Evolutionary conservation across 37 sponge, comb jelly and placozoan species (phyloP).

Genomic region (Agelas oroides): DNA sequence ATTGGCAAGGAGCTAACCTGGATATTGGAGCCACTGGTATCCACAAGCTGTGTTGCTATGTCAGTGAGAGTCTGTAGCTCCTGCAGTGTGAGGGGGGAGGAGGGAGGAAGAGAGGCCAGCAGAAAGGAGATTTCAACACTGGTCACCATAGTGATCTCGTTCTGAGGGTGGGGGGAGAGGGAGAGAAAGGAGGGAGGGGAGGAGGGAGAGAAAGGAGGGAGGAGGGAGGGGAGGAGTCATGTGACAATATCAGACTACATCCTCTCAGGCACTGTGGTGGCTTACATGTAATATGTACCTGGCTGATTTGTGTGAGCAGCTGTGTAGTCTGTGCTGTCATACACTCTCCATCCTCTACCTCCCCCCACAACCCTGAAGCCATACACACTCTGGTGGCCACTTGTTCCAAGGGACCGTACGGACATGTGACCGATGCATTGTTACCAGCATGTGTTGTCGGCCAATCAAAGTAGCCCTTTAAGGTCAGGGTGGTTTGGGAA

Average conservation of each 20-base stretch:
- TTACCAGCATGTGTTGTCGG: not conserved
- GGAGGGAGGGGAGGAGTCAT: no score
- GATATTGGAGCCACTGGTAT: not conserved
- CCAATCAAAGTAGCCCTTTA: constrained; percentile 22
- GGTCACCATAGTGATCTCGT: not conserved
- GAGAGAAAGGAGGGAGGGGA: no score
- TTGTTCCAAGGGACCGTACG: constrained; percentile 27
- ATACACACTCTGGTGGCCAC: constrained; percentile 10
- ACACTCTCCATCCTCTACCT: constrained; percentile 6
- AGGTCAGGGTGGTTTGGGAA: not conserved
- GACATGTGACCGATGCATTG: not conserved
- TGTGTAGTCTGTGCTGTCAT: not conserved
- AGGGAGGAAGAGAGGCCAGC: not conserved
- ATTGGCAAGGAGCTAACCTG: not conserved
- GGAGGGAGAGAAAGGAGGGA: no score
- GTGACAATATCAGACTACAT: not conserved
- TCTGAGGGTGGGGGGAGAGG: not conserved
- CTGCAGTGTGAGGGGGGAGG: constrained; percentile 1
- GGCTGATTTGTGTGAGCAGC: not conserved
- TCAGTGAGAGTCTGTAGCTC: constrained; percentile 4
- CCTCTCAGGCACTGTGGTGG: not conserved
- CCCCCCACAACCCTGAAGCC: not conserved
- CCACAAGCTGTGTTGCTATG: not conserved
- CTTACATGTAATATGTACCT: not conserved
- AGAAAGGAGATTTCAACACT: not conserved